Base-by-base conservation (phyloP, 2,797 vertebrate species). In the Cuniculus paca region DNA sequence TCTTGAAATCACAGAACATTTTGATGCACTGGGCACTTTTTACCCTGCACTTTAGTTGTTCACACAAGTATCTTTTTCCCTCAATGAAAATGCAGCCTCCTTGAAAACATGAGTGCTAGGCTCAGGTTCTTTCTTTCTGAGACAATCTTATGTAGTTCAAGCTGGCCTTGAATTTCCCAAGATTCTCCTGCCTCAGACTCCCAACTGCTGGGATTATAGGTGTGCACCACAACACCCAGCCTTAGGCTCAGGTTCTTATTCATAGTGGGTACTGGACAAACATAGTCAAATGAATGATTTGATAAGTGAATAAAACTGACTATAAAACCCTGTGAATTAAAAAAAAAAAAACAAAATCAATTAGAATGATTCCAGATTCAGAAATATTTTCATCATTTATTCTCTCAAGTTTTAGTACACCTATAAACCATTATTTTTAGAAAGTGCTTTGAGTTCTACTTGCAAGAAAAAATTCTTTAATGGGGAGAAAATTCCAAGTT, bases 1-100 rank as follows among this genome's bases (percentile, higher is more conserved):
- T 94, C 56, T 54, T 95, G 42, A 91, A 94, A 94, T 91, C 50
- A 90, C 26, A 60, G 65, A 89, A 48, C 22, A 75, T 80, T 90
- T 70, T 88, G n/a, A 75, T 28, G 45, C 2, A 84, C 13, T 10
- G 56, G 36, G 42, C 5, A 88, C 72, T 39, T 95, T 74, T 42
- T 36, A 93, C 2, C 13, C 54, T 80, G 6, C 39, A 77, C 70
- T 92, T 87, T 48, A 70, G 26, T 68, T 80, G 28, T 83, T 91
- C 61, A 81, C 26, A 65, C 34, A 72, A 65, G 83, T 50, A 14
- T 94, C 56, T 89, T 83, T 79, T 50, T 85, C 77, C 58, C 42
- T 90, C 24, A 56, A 63, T 39, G 50, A 83, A 63, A 87, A 82
- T n/a, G 22, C 36, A 88, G 81, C 48, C 36, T 84, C 70, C 36